A percentile compares a stretch with the other conserved stretches of the same genome.
Conservation (phyloP, 2,888 invertebrate species). For the Mystacides longicornis region DNA sequence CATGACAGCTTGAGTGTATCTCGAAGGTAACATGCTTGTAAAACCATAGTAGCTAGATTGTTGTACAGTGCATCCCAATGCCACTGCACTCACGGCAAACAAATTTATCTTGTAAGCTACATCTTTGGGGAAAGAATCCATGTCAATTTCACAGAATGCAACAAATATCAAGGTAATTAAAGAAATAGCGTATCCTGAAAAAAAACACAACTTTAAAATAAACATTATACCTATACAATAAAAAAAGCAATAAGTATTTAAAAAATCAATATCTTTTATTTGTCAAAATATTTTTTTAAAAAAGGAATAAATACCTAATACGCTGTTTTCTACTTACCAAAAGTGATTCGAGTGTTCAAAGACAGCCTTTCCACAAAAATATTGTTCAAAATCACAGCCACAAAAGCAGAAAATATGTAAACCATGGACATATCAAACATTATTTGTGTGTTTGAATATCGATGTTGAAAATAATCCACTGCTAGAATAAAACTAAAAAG, state of each 20-base stretch:
- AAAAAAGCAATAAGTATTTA: background rate
- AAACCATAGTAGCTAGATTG: constrained; percentile 93
- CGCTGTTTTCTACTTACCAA: constrained; percentile 53
- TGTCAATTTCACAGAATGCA: constrained; percentile 78
- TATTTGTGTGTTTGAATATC: constrained; percentile 77
- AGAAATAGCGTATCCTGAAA: constrained; percentile 69
- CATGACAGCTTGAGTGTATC: constrained; percentile 92
- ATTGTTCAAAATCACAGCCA: constrained; percentile 81
- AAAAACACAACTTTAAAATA: background rate
- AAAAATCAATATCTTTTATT: no score
- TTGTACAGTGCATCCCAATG: constrained; percentile 87
- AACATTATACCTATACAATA: background rate
- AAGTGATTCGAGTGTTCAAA: constrained; percentile 76
- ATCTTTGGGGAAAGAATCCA: constrained; percentile 70
- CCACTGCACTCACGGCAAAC: constrained; percentile 76
- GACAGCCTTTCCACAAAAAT: constrained; percentile 74
- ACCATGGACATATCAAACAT: constrained; percentile 90
- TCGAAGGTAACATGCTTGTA: constrained; percentile 82
- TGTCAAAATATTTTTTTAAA: no score
- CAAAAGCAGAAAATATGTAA: constrained; percentile 84
- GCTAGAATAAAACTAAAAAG: constrained; percentile 81
- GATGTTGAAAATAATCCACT: constrained; percentile 82
- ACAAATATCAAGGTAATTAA: constrained; percentile 76
- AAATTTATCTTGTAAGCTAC: constrained; percentile 79
- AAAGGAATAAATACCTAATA: no score